phyloP scores from a whole-genome alignment of 2,888 invertebrate genomes.

The Epinotia brunnichana region DNA sequence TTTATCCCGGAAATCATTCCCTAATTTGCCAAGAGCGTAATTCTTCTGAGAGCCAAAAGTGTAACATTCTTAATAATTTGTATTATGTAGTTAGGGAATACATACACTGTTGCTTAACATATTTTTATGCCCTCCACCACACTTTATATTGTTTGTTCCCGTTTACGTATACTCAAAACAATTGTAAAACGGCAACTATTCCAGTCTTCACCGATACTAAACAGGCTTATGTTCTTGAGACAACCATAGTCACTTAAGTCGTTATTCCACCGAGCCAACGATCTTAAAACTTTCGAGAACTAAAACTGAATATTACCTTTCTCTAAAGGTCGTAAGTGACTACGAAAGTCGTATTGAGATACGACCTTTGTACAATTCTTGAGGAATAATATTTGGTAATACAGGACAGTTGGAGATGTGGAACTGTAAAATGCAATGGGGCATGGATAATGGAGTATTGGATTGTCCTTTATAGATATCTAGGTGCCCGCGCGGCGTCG shows the following conservation, averaged over 20 bases:
- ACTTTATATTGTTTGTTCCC: too few species aligned
- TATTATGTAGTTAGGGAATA: too few species aligned
- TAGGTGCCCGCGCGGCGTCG: too few species aligned
- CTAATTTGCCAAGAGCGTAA: too few species aligned
- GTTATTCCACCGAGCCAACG: background rate
- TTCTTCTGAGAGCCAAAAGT: too few species aligned
- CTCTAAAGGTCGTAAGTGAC: too few species aligned
- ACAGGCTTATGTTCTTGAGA: background rate
- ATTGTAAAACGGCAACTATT: background rate
- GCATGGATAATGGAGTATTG: background rate
- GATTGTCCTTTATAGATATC: background rate
- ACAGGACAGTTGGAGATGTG: conserved; percentile 17
- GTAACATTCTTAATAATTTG: too few species aligned
- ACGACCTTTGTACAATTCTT: background rate
- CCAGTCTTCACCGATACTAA: background rate
- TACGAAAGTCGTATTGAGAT: too few species aligned
- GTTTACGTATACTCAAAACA: conserved; percentile 1
- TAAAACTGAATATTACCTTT: background rate
- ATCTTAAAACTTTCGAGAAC: background rate
- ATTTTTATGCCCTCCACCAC: background rate
- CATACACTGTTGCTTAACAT: background rate
- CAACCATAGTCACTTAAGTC: background rate
- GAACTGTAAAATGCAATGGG: conserved; percentile 12
- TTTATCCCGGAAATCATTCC: too few species aligned
- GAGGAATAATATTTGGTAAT: conserved; percentile 18